Evolutionary conservation across 2,888 invertebrate species (phyloP).

Genomic region (Keiferia lycopersicella): DNA sequence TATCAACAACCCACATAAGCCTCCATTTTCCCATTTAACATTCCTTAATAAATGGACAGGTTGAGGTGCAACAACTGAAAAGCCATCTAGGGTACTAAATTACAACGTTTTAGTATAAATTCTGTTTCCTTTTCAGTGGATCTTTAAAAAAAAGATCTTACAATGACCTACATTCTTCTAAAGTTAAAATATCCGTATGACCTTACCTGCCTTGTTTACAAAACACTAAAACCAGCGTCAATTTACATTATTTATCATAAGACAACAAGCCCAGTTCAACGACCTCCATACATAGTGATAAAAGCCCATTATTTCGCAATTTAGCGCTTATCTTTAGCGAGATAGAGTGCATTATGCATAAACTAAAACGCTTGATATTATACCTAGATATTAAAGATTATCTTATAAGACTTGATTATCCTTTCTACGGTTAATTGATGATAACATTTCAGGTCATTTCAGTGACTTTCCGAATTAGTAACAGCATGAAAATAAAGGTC

Average conservation of each 20-base stretch:
- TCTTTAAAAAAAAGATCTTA: not conserved
- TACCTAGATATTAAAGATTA: not conserved
- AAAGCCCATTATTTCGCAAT: not conserved
- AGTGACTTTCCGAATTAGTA: not conserved
- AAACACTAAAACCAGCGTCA: constrained; percentile 30
- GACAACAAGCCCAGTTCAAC: constrained; percentile 37
- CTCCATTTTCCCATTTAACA: too few species aligned
- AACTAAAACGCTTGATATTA: not conserved
- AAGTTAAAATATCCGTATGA: not conserved
- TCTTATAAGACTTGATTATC: not conserved
- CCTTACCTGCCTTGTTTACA: constrained; percentile 29
- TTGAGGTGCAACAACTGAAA: too few species aligned
- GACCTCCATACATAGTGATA: constrained; percentile 29
- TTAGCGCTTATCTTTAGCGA: not conserved
- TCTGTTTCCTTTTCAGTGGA: too few species aligned
- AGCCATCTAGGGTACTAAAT: too few species aligned
- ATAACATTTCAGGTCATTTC: not conserved
- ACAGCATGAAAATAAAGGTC: not conserved
- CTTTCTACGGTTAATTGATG: not conserved
- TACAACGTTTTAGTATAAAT: too few species aligned
- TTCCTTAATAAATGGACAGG: too few species aligned
- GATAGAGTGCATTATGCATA: not conserved
- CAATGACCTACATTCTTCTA: not conserved
- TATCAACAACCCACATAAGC: too few species aligned
- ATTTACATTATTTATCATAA: constrained; percentile 35